Percentiles rank a stretch among this genome's conserved stretches.
These are phyloP conservation scores for Solea senegalensis DNA, from an alignment of 2,113 vertebrate genomes.

Conservation along the genomic window DNA sequence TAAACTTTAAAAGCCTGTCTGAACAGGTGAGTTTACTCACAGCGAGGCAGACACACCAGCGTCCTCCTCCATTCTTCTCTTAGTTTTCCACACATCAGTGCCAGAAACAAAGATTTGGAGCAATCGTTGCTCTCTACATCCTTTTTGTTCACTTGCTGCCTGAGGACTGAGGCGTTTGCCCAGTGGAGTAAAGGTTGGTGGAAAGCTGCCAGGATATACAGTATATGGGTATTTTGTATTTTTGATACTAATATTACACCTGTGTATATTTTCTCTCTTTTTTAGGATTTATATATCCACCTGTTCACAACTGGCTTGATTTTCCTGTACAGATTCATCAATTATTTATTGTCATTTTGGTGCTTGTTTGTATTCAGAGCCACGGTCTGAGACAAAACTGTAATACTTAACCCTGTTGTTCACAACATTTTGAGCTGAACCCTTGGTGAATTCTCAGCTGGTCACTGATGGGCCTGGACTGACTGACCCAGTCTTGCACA, in stretches of 20 bases:
- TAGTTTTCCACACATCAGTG: slow-evolving; percentile 33
- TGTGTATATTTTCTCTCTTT: neutral
- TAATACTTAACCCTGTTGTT: neutral
- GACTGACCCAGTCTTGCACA: slow-evolving; percentile 11
- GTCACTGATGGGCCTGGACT: slow-evolving; percentile 16
- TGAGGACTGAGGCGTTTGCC: slow-evolving; percentile 38
- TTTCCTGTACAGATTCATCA: neutral
- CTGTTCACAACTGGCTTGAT: neutral
- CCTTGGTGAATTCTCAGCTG: slow-evolving; percentile 11
- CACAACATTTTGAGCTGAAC: neutral
- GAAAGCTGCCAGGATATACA: neutral
- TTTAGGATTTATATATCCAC: neutral
- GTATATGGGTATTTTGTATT: neutral
- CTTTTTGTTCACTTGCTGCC: slow-evolving; percentile 14
- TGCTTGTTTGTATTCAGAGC: neutral
- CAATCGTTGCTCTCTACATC: slow-evolving; percentile 32
- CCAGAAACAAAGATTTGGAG: slow-evolving; percentile 49
- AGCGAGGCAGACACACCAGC: slow-evolving; percentile 35
- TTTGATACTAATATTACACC: neutral
- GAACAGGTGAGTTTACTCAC: slow-evolving; percentile 62
- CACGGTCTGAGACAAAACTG: neutral
- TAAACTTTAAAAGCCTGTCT: slow-evolving; percentile 60
- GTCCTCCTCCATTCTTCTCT: slow-evolving; percentile 41
- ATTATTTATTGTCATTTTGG: slow-evolving; percentile 13
- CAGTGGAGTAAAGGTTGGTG: slow-evolving; percentile 25